These are phyloP conservation scores for Seriola rivoliana DNA, from an alignment of 2,113 vertebrate species.

Conservation along the genomic window DNA sequence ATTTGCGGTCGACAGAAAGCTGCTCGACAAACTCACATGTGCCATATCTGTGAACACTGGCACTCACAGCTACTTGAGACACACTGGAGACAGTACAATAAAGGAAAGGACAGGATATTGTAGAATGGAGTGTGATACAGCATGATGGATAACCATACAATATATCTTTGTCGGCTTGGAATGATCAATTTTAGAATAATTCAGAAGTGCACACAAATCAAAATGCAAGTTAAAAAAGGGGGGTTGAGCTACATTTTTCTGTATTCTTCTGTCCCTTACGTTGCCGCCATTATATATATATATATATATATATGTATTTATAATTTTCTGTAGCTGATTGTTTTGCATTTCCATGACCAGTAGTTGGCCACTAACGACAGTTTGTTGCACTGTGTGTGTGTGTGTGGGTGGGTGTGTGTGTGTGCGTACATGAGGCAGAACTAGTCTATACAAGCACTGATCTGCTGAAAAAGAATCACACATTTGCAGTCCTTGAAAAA, in stretches of 20 bases:
- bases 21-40: not conserved
- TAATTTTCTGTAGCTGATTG: too few relatives aligned
- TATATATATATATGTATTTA: too few relatives aligned
- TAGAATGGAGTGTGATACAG: too few relatives aligned
- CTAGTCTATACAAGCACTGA: not conserved
- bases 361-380: not conserved
- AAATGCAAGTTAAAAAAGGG: not conserved
- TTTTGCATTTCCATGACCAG: not conserved
- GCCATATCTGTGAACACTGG: not conserved
- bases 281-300: too few relatives aligned
- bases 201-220: not conserved
- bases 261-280: too few relatives aligned
- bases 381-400: not conserved
- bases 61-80: not conserved
- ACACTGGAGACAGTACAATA: not conserved
- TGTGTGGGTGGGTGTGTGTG: not conserved
- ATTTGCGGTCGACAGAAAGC: not conserved
- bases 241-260: too few relatives aligned
- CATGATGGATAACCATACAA: not conserved
- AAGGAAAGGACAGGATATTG: too few relatives aligned
- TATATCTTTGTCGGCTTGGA: not conserved
- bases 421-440: not conserved
- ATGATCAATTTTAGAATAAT: not conserved
- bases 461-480: constrained; percentile 25
- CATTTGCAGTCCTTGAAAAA: constrained; percentile 52